Conservation (phyloP, 2,888 invertebrate genomes). For the Ornithoptera alexandrae region DNA sequence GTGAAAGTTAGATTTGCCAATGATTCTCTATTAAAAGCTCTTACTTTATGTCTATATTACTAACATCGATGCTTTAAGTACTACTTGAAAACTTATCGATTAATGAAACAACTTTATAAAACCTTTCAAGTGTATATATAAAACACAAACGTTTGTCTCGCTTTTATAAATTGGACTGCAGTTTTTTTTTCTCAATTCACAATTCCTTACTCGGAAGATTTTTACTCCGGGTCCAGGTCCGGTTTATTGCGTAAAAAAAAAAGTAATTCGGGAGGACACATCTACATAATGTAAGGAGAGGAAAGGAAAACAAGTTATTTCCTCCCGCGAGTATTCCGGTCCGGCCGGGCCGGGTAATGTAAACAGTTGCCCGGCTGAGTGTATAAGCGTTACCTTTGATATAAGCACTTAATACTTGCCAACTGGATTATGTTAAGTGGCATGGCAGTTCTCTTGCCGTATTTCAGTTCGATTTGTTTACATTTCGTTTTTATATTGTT, state of each 20-base stretch:
- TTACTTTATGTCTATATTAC: too few species aligned
- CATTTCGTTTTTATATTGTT: background rate
- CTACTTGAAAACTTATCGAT: too few species aligned
- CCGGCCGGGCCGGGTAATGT: conserved; percentile 39
- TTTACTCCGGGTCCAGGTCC: conserved; percentile 64
- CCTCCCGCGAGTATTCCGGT: conserved; percentile 41
- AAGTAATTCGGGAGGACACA: conserved; percentile 71
- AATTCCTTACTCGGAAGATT: conserved; percentile 61
- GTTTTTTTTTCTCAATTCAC: conserved; percentile 34
- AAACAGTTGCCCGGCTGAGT: conserved; percentile 45
- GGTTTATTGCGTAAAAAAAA: conserved; percentile 72
- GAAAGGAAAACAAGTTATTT: conserved; percentile 66
- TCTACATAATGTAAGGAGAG: conserved; percentile 69
- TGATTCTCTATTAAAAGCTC: too few species aligned
- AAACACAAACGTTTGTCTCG: background rate
- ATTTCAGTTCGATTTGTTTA: conserved; percentile 22
- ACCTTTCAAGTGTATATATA: too few species aligned
- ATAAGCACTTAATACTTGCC: conserved; percentile 29
- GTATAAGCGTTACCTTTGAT: conserved; percentile 32
- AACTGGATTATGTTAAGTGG: conserved; percentile 25
- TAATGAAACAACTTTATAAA: too few species aligned
- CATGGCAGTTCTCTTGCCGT: conserved; percentile 10
- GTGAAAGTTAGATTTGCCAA: too few species aligned
- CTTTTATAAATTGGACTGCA: conserved; percentile 32
- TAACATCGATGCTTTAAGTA: too few species aligned